phyloP scores from a whole-genome alignment of 2,113 vertebrate genomes.

The Seriola dumerili region DNA sequence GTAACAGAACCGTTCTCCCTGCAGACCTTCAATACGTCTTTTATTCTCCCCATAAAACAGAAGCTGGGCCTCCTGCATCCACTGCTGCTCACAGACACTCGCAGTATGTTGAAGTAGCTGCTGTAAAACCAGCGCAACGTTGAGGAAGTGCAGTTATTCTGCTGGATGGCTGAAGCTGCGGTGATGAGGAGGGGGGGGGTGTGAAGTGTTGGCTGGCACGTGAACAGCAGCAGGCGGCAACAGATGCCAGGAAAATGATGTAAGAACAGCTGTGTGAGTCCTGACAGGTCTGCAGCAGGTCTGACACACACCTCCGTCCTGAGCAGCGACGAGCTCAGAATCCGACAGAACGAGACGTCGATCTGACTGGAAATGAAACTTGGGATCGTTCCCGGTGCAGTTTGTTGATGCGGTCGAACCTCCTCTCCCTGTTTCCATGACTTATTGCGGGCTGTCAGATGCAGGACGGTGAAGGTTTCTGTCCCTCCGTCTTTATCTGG shows the following conservation, averaged over 20 bases:
- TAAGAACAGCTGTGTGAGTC: conserved; percentile 17
- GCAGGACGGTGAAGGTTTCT: too few relatives aligned
- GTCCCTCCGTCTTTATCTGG: too few relatives aligned
- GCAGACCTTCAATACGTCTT: neutral
- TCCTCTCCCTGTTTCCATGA: too few relatives aligned
- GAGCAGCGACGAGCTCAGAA: too few relatives aligned
- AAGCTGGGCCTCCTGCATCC: neutral
- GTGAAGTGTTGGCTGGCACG: neutral
- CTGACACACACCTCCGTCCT: neutral
- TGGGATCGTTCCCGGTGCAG: too few relatives aligned
- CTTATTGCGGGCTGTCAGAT: too few relatives aligned
- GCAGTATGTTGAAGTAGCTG: neutral
- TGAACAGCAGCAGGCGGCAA: conserved; percentile 6
- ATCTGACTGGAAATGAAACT: neutral
- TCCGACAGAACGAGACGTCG: neutral
- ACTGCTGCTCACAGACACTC: neutral
- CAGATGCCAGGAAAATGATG: conserved; percentile 41
- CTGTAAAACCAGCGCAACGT: neutral
- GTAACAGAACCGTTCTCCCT: conserved; percentile 17
- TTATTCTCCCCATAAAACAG: neutral
- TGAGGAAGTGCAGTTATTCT: neutral
- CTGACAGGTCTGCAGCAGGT: conserved; percentile 9
- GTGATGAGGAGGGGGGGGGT: neutral
- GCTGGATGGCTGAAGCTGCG: neutral
- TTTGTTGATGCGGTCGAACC: too few relatives aligned